Conservation (phyloP, 2,113 vertebrate species). For the Scalopus aquaticus region DNA sequence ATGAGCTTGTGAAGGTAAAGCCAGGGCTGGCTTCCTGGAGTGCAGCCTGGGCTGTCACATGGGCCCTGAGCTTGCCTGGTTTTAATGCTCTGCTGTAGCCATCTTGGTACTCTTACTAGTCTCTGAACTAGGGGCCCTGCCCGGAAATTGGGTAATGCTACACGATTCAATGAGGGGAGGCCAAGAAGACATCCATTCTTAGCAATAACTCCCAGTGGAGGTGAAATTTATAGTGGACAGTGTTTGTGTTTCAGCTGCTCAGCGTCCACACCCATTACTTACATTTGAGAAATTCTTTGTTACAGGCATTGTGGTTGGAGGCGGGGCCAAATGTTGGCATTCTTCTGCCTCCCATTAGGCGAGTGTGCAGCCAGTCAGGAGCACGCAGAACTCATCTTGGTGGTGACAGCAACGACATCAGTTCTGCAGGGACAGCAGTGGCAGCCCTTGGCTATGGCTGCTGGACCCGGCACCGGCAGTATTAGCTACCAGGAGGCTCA, state of each 20-base stretch:
- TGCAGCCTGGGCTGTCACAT: background rate
- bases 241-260: background rate
- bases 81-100: background rate
- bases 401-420: background rate
- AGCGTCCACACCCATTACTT: background rate
- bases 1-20: background rate
- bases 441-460: background rate
- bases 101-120: background rate
- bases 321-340: background rate
- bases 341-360: background rate
- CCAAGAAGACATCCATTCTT: background rate
- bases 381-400: background rate
- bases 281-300: background rate
- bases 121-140: background rate
- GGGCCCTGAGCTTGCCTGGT: background rate
- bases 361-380: background rate
- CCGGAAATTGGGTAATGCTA: background rate
- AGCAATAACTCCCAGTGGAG: background rate
- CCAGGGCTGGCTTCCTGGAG: background rate
- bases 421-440: background rate
- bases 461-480: background rate
- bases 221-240: background rate
- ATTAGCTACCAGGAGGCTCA: fast-evolving
- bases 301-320: background rate
- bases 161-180: background rate